Evolutionary conservation across 2,113 vertebrate species (phyloP), one percentile per base, ranked within the genome.

Genomic region (Zosterops hypoxanthus): DNA sequence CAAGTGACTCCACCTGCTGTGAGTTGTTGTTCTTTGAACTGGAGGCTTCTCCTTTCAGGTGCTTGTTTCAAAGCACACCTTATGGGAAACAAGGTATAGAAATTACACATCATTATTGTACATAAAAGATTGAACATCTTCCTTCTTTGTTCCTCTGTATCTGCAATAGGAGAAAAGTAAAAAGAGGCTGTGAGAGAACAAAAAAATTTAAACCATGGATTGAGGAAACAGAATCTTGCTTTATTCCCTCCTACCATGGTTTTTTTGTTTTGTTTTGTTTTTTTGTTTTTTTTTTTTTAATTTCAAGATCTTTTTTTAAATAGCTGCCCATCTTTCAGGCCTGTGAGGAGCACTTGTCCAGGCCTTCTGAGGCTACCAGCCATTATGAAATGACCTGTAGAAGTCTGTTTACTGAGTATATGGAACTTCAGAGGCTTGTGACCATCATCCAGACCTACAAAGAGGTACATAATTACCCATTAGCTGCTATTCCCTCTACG

Each of bases 351-450:
- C 97, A 95, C 34, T 88, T 98, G 42, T 94, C 95, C 16, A 85
- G 57, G 33, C 95, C 96, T n/a, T 95, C 82, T 44, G 97, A 97
- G 77, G 97, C 98, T 50, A 59, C 71, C 22, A 93, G 75, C 33
- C 94, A 98, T 78, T 98, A 98, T 69, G 95, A 84, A 91, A 88
- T 65, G 5, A 95, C 92, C 76, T 98, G 98, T 33, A 92, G 68
- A 71, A 90, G 55, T 31, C 96, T 98, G 13, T 98, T 98, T 91
- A 90, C 81, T 4, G 97, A 98, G 52, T 97, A 97, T 36, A 10
- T 96, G 41, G 98, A 98, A 85, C 84, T 98, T 69, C 96, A 97
- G 86, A 90, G 96, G 63, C 97, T 98, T 80, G 25, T 94, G 41
- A 75, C 96, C 18, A 70, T 96, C 59, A 97, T 98, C 57, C 95